Conservation (phyloP, 2,888 invertebrate species). For the Pinctada fucata region DNA sequence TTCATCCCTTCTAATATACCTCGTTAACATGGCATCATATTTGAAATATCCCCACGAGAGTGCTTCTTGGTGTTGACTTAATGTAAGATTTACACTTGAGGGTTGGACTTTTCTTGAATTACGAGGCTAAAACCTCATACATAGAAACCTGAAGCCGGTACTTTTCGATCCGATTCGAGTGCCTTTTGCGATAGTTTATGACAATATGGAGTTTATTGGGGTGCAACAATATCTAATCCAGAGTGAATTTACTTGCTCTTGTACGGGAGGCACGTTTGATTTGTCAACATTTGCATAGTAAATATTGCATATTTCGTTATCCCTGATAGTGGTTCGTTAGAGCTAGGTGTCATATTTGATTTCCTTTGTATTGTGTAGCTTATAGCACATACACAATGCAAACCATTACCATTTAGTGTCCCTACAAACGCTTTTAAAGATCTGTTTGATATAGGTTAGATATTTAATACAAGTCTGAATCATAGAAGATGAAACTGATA, state of each 20-base stretch:
- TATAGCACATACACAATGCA: too few species aligned
- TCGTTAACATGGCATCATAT: neutral
- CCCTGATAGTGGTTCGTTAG: neutral
- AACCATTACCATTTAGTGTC: too few species aligned
- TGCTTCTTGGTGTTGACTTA: neutral
- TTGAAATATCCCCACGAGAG: neutral
- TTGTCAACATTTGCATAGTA: neutral
- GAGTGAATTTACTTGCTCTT: neutral
- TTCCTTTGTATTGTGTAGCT: too few species aligned
- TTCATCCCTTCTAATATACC: too few species aligned
- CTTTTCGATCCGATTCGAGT: neutral
- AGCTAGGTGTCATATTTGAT: too few species aligned
- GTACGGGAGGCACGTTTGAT: neutral
- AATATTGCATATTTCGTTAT: neutral
- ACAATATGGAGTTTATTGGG: neutral
- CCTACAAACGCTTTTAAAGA: too few species aligned
- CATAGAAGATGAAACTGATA: too few species aligned
- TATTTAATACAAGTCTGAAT: too few species aligned
- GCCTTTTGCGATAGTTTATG: neutral
- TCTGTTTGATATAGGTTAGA: too few species aligned
- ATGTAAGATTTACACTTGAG: neutral
- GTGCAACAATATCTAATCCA: neutral
- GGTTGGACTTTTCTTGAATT: neutral
- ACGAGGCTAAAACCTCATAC: neutral
- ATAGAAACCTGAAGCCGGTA: neutral